phyloP scores from a whole-genome alignment of 2,797 vertebrate genomes.

The Anas flavirostris region DNA sequence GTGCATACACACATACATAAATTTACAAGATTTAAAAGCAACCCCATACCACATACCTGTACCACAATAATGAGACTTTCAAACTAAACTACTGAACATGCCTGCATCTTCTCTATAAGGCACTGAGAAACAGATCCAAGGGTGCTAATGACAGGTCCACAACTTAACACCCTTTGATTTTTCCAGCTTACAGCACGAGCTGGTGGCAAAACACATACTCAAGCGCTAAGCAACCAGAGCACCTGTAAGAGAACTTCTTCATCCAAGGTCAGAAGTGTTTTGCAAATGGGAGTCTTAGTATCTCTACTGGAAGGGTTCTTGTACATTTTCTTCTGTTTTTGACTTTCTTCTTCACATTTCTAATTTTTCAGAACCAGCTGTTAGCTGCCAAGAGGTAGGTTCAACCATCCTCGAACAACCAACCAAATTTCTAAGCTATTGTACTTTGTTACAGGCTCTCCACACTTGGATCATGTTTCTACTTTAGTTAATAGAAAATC shows the following conservation, averaged over 20 bases:
- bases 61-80: not conserved
- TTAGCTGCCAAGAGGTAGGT: not conserved
- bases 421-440: not conserved
- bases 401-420: not conserved
- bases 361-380: not conserved
- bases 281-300: not conserved
- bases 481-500: not conserved
- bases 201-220: not conserved
- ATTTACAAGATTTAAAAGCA: not conserved
- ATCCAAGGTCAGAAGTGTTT: not conserved
- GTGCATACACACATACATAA: not conserved
- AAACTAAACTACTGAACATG: not conserved
- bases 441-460: not conserved
- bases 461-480: not conserved
- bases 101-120: not conserved
- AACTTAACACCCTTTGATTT: rapidly evolving
- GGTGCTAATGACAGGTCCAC: not conserved
- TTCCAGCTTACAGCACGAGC: not conserved
- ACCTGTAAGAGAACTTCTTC: not conserved
- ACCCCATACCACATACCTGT: too few relatives aligned
- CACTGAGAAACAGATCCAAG: not conserved
- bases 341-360: not conserved
- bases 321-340: not conserved
- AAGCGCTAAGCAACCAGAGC: not conserved
- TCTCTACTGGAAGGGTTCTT: not conserved